Conservation (phyloP, 1,140 invertebrate species). For the Eupeodes corollae region DNA sequence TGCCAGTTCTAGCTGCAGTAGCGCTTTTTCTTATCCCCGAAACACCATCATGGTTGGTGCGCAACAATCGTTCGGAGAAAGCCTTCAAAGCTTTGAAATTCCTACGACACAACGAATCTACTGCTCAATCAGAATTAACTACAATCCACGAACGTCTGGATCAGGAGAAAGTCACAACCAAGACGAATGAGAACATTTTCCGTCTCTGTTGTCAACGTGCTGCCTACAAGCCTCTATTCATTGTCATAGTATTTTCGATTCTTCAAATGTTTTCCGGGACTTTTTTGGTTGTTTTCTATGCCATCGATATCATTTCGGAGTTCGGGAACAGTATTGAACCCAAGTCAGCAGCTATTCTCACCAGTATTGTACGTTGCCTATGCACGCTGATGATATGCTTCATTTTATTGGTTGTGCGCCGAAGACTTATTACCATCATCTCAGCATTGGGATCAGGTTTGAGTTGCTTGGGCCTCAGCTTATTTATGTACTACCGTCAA, state of each 20-base stretch:
- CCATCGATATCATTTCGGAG: constrained; percentile 52
- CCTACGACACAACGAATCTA: constrained; percentile 49
- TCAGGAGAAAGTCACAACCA: constrained; percentile 38
- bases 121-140: constrained; percentile 36
- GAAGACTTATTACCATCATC: constrained; percentile 48
- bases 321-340: constrained; percentile 40
- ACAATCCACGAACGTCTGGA: constrained; percentile 34
- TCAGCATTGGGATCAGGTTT: constrained; percentile 52
- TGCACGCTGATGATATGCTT: constrained; percentile 52
- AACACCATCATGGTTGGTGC: constrained; percentile 58
- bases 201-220: constrained; percentile 40
- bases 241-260: constrained; percentile 57
- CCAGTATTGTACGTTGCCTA: constrained; percentile 47
- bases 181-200: constrained; percentile 40
- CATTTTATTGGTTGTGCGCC: constrained; percentile 47
- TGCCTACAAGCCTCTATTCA: constrained; percentile 56
- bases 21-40: constrained; percentile 54
- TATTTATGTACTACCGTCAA: constrained; percentile 39
- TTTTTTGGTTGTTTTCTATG: constrained; percentile 62
- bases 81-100: constrained; percentile 53
- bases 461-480: constrained; percentile 46
- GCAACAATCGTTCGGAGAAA: constrained; percentile 45
- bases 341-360: constrained; percentile 50
- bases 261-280: constrained; percentile 60
- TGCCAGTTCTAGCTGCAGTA: constrained; percentile 46